These are phyloP conservation scores for Acronicta aceris DNA, from an alignment of 2,888 invertebrate genomes.

Conservation along the genomic window DNA sequence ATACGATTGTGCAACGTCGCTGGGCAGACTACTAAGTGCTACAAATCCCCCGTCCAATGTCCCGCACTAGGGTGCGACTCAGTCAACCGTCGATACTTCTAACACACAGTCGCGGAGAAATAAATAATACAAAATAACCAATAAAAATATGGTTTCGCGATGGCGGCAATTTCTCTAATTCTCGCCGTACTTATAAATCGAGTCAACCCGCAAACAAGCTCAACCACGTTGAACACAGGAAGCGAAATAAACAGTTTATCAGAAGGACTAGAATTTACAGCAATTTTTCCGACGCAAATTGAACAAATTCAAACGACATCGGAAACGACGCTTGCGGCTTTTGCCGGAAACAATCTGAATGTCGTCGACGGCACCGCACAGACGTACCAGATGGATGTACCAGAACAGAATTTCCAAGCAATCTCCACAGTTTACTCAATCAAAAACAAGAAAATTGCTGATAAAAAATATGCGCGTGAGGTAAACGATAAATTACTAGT, in stretches of 20 bases:
- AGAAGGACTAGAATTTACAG: slow-evolving; percentile 45
- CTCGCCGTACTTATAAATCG: slow-evolving; percentile 70
- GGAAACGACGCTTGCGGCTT: slow-evolving; percentile 77
- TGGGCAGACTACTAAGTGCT: slow-evolving; percentile 88
- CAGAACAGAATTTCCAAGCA: slow-evolving; percentile 80
- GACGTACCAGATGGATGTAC: slow-evolving; percentile 61
- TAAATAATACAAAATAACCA: slow-evolving; percentile 46
- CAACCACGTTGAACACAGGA: slow-evolving; percentile 58
- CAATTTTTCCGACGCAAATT: slow-evolving; percentile 76
- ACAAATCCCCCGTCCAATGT: slow-evolving; percentile 83
- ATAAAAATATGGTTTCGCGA: slow-evolving; percentile 65
- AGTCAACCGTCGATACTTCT: slow-evolving; percentile 69
- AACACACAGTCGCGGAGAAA: slow-evolving; percentile 57
- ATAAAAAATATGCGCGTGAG: slow-evolving; percentile 63
- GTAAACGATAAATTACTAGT: slow-evolving; percentile 68
- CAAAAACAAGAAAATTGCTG: slow-evolving; percentile 70
- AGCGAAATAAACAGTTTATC: slow-evolving; percentile 70
- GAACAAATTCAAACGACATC: slow-evolving; percentile 75
- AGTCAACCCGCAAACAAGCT: slow-evolving; percentile 66
- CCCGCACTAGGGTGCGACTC: slow-evolving; percentile 58
- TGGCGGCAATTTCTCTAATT: slow-evolving; percentile 70
- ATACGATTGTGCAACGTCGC: slow-evolving; percentile 81
- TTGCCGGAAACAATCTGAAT: slow-evolving; percentile 85
- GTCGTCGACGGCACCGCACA: slow-evolving; percentile 65
- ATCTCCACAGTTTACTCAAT: slow-evolving; percentile 76